phyloP scores from a whole-genome alignment of 2,113 vertebrate genomes.

The Catharus bicknelli region DNA sequence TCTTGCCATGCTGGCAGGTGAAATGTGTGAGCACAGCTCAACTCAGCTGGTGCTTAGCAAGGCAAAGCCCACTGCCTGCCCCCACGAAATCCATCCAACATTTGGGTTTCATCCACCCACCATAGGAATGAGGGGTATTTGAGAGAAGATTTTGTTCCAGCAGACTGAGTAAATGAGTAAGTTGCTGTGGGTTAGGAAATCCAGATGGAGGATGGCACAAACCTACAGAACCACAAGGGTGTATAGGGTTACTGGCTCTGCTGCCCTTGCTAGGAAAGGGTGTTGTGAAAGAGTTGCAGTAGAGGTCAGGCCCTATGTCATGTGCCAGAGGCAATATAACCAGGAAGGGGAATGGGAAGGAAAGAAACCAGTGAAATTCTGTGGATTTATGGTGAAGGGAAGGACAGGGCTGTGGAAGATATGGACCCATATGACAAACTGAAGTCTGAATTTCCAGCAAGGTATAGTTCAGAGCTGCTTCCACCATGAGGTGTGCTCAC shows the following conservation, averaged over 20 bases:
- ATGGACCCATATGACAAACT: neutral
- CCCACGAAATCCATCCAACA: neutral
- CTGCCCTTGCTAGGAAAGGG: neutral
- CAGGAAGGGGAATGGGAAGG: neutral
- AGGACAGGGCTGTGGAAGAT: neutral
- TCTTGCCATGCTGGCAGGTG: neutral
- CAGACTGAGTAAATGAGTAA: neutral
- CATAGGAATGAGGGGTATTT: neutral
- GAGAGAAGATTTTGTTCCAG: neutral
- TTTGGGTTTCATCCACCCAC: neutral
- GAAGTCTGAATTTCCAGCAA: neutral
- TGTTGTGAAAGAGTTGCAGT: neutral
- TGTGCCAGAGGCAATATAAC: neutral
- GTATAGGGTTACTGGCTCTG: neutral
- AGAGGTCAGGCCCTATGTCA: accelerated
- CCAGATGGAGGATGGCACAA: neutral
- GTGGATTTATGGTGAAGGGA: neutral
- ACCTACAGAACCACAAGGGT: neutral
- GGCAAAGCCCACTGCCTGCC: neutral
- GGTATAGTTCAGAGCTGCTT: neutral
- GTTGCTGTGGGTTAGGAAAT: neutral
- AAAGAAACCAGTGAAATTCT: neutral
- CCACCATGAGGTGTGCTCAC: neutral
- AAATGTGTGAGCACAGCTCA: neutral
- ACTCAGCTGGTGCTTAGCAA: neutral